These are phyloP conservation scores for Salmo trutta DNA, from an alignment of 2,797 vertebrate genomes.

Conservation along the genomic window DNA sequence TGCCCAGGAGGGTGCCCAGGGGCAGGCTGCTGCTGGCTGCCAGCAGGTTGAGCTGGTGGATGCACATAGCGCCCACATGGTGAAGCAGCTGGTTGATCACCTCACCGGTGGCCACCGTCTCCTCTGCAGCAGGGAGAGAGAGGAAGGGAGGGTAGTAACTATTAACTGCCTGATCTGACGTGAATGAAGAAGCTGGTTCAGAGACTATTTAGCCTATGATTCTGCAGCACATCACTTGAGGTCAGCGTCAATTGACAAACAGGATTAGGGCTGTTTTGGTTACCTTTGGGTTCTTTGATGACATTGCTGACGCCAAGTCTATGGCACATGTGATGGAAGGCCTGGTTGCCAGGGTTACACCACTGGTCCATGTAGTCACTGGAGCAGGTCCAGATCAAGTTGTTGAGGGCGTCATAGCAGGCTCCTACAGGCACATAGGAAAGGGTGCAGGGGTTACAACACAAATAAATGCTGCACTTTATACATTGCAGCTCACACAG, in stretches of 20 bases:
- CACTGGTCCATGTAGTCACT: conserved; percentile 99
- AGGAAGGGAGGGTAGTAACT: background rate
- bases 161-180: background rate
- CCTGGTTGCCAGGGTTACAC: conserved; percentile 98
- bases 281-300: conserved; percentile 94
- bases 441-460: no score
- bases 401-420: conserved; percentile 95
- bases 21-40: conserved; percentile 88
- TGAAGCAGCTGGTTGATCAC: conserved; percentile 98
- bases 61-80: conserved; percentile 98
- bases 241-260: no score
- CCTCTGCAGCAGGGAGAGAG: conserved; percentile 75
- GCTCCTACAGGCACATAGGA: conserved; percentile 76
- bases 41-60: conserved; percentile 96
- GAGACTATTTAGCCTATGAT: background rate
- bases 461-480: no score
- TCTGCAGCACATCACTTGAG: background rate
- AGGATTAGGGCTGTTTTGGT: background rate
- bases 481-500: no score
- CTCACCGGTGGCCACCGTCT: conserved; percentile 87
- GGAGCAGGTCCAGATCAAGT: conserved; percentile 98
- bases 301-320: conserved; percentile 93
- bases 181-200: no score
- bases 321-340: conserved; percentile 97
- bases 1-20: conserved; percentile 87